phyloP scores from a whole-genome alignment of 2,888 invertebrate species.

The Thereva nobilitata region DNA sequence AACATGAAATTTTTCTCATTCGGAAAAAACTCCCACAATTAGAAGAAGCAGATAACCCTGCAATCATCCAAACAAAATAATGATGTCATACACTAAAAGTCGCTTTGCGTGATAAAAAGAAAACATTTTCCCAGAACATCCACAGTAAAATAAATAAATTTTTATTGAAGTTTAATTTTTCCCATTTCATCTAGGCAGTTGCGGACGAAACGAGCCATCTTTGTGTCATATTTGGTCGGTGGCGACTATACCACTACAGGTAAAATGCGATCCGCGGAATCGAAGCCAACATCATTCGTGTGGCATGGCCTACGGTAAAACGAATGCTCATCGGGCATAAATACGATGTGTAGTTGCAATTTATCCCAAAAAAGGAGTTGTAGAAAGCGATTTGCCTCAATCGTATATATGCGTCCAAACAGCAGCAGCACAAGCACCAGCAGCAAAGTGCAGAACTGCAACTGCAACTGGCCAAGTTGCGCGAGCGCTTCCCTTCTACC shows the following conservation, averaged over 20 bases:
- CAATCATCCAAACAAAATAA: too few relatives aligned
- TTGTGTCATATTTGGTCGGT: slow-evolving; percentile 23
- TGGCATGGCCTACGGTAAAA: slow-evolving; percentile 33
- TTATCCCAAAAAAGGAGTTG: slow-evolving; percentile 49
- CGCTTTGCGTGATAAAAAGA: too few relatives aligned
- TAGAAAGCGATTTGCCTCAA: slow-evolving; percentile 50
- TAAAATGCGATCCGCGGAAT: slow-evolving; percentile 7
- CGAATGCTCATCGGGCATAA: slow-evolving; percentile 16
- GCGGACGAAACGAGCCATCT: slow-evolving; percentile 30
- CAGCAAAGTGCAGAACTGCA: too few relatives aligned
- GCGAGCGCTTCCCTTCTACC: too few relatives aligned
- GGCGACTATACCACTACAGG: slow-evolving; percentile 7
- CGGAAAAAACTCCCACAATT: too few relatives aligned
- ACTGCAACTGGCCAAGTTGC: too few relatives aligned
- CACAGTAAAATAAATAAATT: slow-evolving; percentile 18
- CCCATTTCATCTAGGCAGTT: slow-evolving; percentile 18
- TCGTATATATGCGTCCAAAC: slow-evolving; percentile 31
- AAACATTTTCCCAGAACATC: too few relatives aligned
- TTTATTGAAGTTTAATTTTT: slow-evolving; percentile 23
- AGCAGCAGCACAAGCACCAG: too few relatives aligned
- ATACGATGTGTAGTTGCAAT: slow-evolving; percentile 44
- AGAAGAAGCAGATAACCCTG: too few relatives aligned
- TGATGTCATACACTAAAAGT: too few relatives aligned
- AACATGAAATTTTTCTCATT: too few relatives aligned
- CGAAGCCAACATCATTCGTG: slow-evolving; percentile 20